Evolutionary conservation across 2,113 vertebrate species (phyloP).

Genomic region (Nymphicus hollandicus): DNA sequence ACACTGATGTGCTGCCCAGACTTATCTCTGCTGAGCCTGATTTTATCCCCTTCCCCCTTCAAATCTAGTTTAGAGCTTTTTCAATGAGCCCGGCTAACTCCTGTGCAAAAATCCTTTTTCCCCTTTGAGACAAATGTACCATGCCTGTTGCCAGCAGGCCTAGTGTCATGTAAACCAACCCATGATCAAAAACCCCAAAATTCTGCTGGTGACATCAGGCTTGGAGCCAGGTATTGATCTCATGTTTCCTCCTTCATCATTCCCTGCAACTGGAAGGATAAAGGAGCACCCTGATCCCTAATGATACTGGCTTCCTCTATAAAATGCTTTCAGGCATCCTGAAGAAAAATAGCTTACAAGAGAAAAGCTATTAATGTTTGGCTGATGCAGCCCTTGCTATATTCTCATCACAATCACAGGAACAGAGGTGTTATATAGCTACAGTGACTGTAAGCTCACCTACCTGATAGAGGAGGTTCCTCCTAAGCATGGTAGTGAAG

Average conservation of each 20-base stretch:
- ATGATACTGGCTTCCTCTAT: neutral
- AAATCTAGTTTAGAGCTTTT: neutral
- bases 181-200: rapidly evolving
- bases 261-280: neutral
- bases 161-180: neutral
- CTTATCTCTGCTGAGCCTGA: neutral
- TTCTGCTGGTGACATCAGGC: neutral
- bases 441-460: neutral
- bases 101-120: neutral
- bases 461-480: neutral
- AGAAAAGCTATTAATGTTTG: neutral
- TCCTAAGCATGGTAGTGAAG: neutral
- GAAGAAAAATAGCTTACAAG: neutral
- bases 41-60: neutral
- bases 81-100: neutral
- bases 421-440: neutral
- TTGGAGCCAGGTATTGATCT: neutral
- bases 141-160: neutral
- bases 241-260: neutral
- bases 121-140: neutral
- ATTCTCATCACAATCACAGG: neutral
- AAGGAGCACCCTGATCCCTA: neutral
- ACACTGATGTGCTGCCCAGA: neutral
- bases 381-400: neutral
- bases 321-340: neutral